A percentile compares a stretch with the other conserved stretches of the same genome.
Conservation (phyloP, 2,888 invertebrate genomes). For the Caenorhabditis auriculariae region DNA sequence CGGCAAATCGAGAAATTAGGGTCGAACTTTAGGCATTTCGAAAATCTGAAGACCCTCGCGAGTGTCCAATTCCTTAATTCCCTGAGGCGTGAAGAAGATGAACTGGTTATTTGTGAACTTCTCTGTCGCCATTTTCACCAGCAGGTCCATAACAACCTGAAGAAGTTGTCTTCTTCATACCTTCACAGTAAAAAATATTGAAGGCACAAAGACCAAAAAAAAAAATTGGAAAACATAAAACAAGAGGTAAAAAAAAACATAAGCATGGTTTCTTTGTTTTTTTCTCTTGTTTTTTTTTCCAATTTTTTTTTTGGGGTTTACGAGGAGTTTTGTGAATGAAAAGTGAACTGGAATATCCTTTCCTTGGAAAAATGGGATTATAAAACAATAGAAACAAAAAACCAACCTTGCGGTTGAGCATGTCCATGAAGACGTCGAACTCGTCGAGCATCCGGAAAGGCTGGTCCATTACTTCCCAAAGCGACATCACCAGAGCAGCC, state of each 20-base stretch:
- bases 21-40: constrained; percentile 39
- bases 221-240: neutral
- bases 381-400: neutral
- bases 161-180: constrained; percentile 5
- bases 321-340: too few relatives aligned
- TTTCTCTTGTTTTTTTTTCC: too few relatives aligned
- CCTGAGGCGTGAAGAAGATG: constrained; percentile 62
- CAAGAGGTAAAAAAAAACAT: too few relatives aligned
- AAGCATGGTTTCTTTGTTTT: too few relatives aligned
- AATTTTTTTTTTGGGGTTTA: too few relatives aligned
- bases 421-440: constrained; percentile 58
- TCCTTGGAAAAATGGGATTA: neutral
- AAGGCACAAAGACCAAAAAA: neutral
- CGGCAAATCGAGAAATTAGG: too few relatives aligned
- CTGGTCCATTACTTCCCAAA: constrained; percentile 88
- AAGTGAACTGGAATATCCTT: neutral
- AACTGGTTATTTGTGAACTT: constrained; percentile 52
- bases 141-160: constrained; percentile 55
- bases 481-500: constrained; percentile 84
- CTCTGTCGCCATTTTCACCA: constrained; percentile 48
- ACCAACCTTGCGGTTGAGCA: constrained; percentile 51
- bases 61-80: constrained; percentile 46
- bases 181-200: neutral
- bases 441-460: constrained; percentile 75
- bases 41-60: constrained; percentile 36